Conservation (phyloP, 2,113 vertebrate species). For the Phrynosoma blainvillii region DNA sequence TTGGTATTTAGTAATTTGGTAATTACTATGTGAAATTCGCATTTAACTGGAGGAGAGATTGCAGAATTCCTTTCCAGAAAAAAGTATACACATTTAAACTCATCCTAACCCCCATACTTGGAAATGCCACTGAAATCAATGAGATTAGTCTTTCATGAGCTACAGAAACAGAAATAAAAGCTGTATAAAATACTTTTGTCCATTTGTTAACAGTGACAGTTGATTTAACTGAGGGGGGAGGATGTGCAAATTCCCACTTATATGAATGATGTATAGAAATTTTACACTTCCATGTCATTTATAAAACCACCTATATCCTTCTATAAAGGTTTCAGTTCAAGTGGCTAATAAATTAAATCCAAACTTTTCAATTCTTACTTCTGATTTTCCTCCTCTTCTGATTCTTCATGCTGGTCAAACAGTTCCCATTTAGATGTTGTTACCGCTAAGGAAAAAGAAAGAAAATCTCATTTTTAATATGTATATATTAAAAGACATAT, state of each 20-base stretch:
- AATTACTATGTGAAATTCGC: neutral
- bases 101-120: neutral
- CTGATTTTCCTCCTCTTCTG: constrained; percentile 86
- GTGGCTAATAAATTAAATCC: neutral
- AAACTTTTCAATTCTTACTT: constrained; percentile 77
- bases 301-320: neutral
- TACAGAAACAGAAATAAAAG: neutral
- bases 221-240: neutral
- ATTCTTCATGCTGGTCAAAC: constrained; percentile 93
- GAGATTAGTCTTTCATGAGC: neutral
- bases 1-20: neutral
- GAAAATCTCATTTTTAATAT: neutral
- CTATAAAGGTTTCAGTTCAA: neutral
- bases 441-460: constrained; percentile 79
- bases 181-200: neutral
- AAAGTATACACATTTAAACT: neutral
- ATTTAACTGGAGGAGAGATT: neutral
- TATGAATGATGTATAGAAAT: neutral
- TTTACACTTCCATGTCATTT: neutral
- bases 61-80: neutral
- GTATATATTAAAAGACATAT: neutral
- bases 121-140: neutral
- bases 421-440: constrained; percentile 98
- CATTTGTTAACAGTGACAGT: neutral
- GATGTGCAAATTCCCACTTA: neutral